Conservation (phyloP, 2,113 vertebrate genomes). For the Gymnogyps californianus region DNA sequence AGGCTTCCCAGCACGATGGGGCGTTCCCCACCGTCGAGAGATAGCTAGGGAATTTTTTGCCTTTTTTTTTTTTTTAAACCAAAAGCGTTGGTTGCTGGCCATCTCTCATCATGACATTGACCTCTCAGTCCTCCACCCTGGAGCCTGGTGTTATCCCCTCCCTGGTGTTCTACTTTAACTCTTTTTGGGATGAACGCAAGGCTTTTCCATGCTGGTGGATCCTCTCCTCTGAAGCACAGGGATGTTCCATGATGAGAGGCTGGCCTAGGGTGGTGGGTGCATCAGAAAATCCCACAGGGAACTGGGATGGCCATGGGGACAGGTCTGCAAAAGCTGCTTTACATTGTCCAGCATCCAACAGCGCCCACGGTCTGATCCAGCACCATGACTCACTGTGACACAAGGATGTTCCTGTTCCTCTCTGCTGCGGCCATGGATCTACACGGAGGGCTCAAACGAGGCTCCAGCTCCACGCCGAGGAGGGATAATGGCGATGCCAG, state of each 20-base stretch:
- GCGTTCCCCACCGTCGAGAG: background rate
- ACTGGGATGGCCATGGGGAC: background rate
- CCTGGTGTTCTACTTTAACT: background rate
- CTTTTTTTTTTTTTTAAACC: background rate
- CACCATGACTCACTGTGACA: accelerated
- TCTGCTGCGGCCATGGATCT: background rate
- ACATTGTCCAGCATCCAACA: background rate
- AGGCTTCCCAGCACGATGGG: constrained; percentile 22
- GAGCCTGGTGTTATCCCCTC: background rate
- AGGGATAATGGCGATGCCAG: background rate
- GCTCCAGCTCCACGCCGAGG: accelerated
- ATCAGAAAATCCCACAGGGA: background rate
- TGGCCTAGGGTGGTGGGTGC: background rate
- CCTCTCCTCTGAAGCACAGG: background rate
- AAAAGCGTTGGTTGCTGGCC: background rate
- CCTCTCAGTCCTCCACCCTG: background rate
- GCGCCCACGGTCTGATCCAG: background rate
- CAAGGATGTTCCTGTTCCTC: background rate
- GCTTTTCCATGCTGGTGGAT: background rate
- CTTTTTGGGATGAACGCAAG: accelerated
- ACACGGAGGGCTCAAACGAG: background rate
- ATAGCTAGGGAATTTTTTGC: background rate
- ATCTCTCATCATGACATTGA: constrained; percentile 24
- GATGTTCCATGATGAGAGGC: accelerated
- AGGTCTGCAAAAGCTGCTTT: background rate